phyloP scores from a whole-genome alignment of 2,113 vertebrate genomes.

The Hipposideros armiger region DNA sequence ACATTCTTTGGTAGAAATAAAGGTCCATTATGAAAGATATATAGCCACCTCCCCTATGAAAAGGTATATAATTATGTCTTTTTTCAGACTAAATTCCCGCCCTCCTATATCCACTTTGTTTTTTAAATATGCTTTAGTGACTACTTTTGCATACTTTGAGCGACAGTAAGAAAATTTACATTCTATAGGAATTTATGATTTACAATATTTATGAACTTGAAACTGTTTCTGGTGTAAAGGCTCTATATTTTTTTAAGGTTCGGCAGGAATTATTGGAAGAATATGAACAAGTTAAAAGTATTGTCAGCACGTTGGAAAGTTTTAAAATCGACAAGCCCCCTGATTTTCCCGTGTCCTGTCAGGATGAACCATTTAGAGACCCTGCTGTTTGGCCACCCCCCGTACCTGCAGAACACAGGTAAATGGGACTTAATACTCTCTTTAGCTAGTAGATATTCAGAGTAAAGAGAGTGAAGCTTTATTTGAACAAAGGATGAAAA shows the following conservation, averaged over 20 bases:
- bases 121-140: constrained; percentile 26
- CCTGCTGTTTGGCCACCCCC: constrained; percentile 97
- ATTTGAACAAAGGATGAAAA: constrained; percentile 1
- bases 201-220: neutral
- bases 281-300: constrained; percentile 96
- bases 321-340: constrained; percentile 95
- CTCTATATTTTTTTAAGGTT: constrained; percentile 88
- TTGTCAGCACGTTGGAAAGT: constrained; percentile 95
- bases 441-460: neutral
- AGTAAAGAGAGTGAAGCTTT: neutral
- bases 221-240: neutral
- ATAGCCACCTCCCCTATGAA: constrained; percentile 47
- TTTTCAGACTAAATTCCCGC: neutral
- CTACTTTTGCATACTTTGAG: constrained; percentile 44
- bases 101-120: constrained; percentile 10
- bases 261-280: constrained; percentile 95
- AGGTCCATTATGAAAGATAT: constrained; percentile 34
- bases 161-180: constrained; percentile 4
- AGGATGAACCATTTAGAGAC: constrained; percentile 92
- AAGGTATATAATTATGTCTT: neutral
- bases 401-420: constrained; percentile 97
- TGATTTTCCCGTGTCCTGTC: constrained; percentile 90
- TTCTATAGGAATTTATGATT: constrained; percentile 2
- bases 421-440: constrained; percentile 36
- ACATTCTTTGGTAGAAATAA: constrained; percentile 48